phyloP scores from a whole-genome alignment of 2,888 invertebrate genomes.

The Oxytorus armatus region DNA sequence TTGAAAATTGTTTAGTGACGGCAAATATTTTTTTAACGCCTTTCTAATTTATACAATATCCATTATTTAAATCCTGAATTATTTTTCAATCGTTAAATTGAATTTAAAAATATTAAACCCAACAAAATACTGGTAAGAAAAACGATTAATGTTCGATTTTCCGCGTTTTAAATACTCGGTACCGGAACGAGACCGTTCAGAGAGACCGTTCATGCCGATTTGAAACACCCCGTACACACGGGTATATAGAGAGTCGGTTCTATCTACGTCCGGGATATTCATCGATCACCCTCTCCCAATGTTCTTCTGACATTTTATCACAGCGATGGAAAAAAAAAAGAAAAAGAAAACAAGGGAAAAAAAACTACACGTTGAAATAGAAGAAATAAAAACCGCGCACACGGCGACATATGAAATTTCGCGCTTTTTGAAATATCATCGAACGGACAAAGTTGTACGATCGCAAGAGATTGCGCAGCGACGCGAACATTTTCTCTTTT shows the following conservation, averaged over 20 bases:
- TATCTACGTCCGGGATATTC: constrained; percentile 34
- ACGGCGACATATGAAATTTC: not conserved
- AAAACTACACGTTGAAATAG: not conserved
- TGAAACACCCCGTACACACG: not conserved
- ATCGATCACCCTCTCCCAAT: constrained; percentile 35
- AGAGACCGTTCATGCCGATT: too few relatives aligned
- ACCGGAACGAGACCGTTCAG: too few relatives aligned
- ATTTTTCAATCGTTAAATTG: too few relatives aligned
- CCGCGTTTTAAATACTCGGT: too few relatives aligned
- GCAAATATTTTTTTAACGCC: too few relatives aligned
- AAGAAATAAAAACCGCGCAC: not conserved
- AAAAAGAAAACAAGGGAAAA: constrained; percentile 1
- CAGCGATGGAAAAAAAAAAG: not conserved
- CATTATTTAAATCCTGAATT: too few relatives aligned
- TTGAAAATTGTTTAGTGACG: too few relatives aligned
- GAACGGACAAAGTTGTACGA: not conserved
- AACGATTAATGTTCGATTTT: too few relatives aligned
- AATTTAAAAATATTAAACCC: too few relatives aligned
- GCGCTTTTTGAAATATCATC: not conserved
- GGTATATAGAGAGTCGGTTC: constrained; percentile 9
- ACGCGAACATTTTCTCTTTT: not conserved
- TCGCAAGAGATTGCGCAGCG: too few relatives aligned
- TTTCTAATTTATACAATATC: too few relatives aligned
- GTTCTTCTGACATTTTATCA: constrained; percentile 39
- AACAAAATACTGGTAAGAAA: too few relatives aligned